Evolutionary conservation across 2,113 vertebrate species (phyloP), one percentile per base, ranked within the genome.

Genomic region (Struthio camelus): DNA sequence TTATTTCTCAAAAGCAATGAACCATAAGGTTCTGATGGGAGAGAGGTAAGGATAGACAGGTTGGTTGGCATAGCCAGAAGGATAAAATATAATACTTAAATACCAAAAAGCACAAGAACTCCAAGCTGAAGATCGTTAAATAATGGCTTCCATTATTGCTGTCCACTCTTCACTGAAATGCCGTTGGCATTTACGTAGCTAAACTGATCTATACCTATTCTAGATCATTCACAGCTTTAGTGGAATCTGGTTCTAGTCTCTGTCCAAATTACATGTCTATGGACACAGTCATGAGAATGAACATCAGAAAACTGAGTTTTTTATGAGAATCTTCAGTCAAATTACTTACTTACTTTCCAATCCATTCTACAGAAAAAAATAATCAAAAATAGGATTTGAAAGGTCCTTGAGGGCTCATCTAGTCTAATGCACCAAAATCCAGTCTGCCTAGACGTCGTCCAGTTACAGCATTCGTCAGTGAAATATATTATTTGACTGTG

Each of bases 401-500:
- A 87, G 53, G 23, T 89, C 48, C 72, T 85, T 87, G 56, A 77
- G 69, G 19, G 70, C 78, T 91, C 70, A 94, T 65, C 36, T 79
- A 58, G 25, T 58, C 10, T 51, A 69, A 51, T 11, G 17, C 48
- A 87, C 61, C 36, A 79, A 89, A 92, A 81, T 40, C 24, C 53
- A 69, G 16, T 85, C 58, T 85, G 84, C 61, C 78, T 87, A 89
- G 91, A 91, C 34, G 79, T 89, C 58, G 87, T 91, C 71, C 71
- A 92, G 54, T 42, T 84, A 75, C 61, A 91, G 36, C 27, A 80
- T 85, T 91, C 71, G 64, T 34, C 5, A 54, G 30, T 67, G 85
- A 93, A 94, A 87, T 85, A 34, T 3, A 22, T 75, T 85, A 94
- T 91, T 94, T 85, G 80, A 62, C 85, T 89, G 40, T 85, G 75